Percentiles rank a stretch among this genome's conserved stretches.
Evolutionary conservation across 2,888 invertebrate species (phyloP).

Genomic region (Archaeoteleia sp.): DNA sequence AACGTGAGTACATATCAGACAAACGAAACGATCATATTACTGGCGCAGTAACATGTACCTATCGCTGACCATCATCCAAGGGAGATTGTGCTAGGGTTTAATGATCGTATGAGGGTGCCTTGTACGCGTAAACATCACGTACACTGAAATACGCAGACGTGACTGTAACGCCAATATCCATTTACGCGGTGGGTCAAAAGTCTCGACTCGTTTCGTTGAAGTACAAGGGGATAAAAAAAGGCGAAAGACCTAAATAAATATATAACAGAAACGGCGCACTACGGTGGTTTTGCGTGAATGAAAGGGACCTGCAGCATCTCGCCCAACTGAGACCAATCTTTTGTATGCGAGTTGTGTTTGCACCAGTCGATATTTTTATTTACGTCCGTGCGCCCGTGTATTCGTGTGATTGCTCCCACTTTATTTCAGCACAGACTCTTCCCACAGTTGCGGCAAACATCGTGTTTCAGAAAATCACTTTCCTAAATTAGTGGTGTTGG

Average conservation of each 20-base stretch:
- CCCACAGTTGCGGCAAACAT: background rate
- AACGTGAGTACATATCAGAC: too few relatives aligned
- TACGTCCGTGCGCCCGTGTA: background rate
- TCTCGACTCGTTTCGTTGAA: constrained; percentile 14
- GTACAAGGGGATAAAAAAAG: constrained; percentile 45
- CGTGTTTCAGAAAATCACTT: constrained; percentile 20
- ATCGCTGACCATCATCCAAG: constrained; percentile 47
- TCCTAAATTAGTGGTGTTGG: constrained; percentile 18
- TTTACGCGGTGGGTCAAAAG: constrained; percentile 52
- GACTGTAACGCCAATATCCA: constrained; percentile 66
- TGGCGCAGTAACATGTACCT: constrained; percentile 33
- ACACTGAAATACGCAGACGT: constrained; percentile 70
- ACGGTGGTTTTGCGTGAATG: constrained; percentile 49
- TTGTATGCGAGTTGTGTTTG: constrained; percentile 23
- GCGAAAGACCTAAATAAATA: constrained; percentile 57
- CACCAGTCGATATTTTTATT: constrained; percentile 37
- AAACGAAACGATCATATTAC: constrained; percentile 34
- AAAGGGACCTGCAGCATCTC: constrained; percentile 42
- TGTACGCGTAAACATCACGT: constrained; percentile 69
- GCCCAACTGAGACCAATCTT: constrained; percentile 31
- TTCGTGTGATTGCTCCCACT: constrained; percentile 20
- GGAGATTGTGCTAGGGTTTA: constrained; percentile 59
- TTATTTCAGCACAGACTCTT: constrained; percentile 15
- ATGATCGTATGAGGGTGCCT: constrained; percentile 65
- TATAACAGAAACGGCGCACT: constrained; percentile 48